Conservation (phyloP, 2,797 vertebrate genomes). For the Chloroceryle inda region DNA sequence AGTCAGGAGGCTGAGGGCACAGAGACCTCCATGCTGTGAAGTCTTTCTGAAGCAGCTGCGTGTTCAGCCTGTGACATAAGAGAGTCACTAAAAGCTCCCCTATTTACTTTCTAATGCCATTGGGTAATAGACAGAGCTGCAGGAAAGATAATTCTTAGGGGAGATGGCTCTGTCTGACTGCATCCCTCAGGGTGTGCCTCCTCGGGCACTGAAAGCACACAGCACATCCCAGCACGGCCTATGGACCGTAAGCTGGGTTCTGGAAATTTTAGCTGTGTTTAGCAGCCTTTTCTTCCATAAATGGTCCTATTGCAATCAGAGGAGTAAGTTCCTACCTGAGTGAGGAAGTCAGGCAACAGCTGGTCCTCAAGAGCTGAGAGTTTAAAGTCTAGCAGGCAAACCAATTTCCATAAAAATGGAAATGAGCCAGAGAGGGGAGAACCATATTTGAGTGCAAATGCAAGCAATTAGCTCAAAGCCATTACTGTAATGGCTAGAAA, state of each 20-base stretch:
- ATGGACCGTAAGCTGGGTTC: not conserved
- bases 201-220: not conserved
- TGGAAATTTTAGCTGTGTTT: not conserved
- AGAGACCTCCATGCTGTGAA: not conserved
- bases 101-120: not conserved
- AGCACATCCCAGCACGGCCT: not conserved
- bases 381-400: slow-evolving; percentile 36
- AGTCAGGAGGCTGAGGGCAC: not conserved
- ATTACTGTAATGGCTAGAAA: slow-evolving; percentile 65
- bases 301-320: not conserved
- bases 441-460: slow-evolving; percentile 50
- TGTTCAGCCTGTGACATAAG: not conserved
- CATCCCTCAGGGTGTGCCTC: not conserved
- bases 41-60: not conserved
- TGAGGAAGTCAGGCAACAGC: slow-evolving; percentile 38
- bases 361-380: slow-evolving; percentile 15
- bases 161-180: not conserved
- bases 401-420: slow-evolving; percentile 69
- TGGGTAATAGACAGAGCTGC: not conserved
- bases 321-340: not conserved
- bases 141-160: not conserved
- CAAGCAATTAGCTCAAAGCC: slow-evolving; percentile 67
- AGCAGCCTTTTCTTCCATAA: not conserved
- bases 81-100: not conserved
- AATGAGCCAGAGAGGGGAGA: slow-evolving; percentile 49